These are phyloP conservation scores for Forbesichthys papilliferus DNA, from an alignment of 2,113 vertebrate species.

Conservation along the genomic window DNA sequence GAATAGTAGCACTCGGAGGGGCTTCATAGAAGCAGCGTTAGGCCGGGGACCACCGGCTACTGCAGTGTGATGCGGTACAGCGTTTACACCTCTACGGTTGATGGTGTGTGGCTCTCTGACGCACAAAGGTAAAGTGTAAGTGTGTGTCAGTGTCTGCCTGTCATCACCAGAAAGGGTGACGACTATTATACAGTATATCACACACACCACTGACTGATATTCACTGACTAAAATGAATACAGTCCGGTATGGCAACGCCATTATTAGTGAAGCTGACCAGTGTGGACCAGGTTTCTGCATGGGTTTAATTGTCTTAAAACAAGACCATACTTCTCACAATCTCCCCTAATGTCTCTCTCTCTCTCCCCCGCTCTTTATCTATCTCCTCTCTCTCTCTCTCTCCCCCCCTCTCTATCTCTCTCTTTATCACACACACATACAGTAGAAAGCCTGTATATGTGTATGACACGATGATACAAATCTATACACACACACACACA, in stretches of 20 bases:
- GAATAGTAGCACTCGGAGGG: conserved; percentile 28
- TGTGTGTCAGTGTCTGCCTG: not conserved
- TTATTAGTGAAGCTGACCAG: not conserved
- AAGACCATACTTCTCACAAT: conserved; percentile 14
- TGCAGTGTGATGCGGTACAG: conserved; percentile 40
- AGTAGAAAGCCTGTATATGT: conserved; percentile 29
- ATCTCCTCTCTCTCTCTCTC: not conserved
- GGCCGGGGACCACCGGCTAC: conserved; percentile 31
- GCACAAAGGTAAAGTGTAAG: conserved; percentile 44
- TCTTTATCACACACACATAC: conserved; percentile 12
- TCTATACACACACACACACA: conserved; percentile 27
- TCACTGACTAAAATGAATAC: not conserved
- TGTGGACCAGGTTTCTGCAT: not conserved
- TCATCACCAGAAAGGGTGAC: not conserved
- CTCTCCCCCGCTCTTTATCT: too few relatives aligned
- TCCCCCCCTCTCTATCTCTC: not conserved
- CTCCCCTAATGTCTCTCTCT: not conserved
- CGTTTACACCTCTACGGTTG: conserved; percentile 49
- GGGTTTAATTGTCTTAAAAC: not conserved
- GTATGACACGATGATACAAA: conserved; percentile 41
- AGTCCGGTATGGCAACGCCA: conserved; percentile 8
- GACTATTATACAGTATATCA: too few relatives aligned
- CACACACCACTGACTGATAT: too few relatives aligned
- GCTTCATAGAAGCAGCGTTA: conserved; percentile 26
- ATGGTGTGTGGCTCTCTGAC: conserved; percentile 40